A percentile compares a stretch with the other conserved stretches of the same genome.
These are phyloP conservation scores for Ctenoplectra terminalis DNA, from an alignment of 1,140 invertebrate genomes.

Conservation along the genomic window DNA sequence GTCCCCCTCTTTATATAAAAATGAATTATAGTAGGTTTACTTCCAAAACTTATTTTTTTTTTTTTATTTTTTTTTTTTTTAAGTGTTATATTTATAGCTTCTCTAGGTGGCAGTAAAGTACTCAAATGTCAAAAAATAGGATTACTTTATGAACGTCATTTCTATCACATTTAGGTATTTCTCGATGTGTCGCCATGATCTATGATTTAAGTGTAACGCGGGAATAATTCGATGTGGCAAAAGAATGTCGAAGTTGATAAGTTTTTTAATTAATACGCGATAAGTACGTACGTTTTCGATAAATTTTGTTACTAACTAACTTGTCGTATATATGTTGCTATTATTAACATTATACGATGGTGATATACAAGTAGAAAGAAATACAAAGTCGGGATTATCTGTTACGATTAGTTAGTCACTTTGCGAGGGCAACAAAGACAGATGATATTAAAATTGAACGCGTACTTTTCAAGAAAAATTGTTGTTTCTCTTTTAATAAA, in stretches of 20 bases:
- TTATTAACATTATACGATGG: constrained; percentile 39
- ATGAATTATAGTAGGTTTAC: neutral
- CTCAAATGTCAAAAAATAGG: constrained; percentile 38
- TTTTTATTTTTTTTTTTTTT: constrained; percentile 3
- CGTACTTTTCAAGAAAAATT: constrained; percentile 11
- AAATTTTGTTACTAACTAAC: constrained; percentile 33
- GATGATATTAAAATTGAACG: neutral
- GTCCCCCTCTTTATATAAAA: constrained; percentile 43
- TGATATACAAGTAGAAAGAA: constrained; percentile 35
- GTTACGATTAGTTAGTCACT: constrained; percentile 14
- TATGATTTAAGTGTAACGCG: constrained; percentile 11
- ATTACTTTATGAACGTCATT: constrained; percentile 25
- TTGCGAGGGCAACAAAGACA: neutral
- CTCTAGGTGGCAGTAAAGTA: constrained; percentile 57
- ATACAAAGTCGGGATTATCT: constrained; percentile 1
- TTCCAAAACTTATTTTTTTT: constrained; percentile 18
- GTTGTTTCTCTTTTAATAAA: constrained; percentile 26
- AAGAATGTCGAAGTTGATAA: neutral
- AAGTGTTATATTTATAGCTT: constrained; percentile 41
- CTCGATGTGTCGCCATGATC: neutral
- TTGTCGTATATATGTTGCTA: constrained; percentile 28
- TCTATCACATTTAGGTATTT: constrained; percentile 1
- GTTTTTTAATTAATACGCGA: constrained; percentile 17
- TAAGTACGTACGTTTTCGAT: neutral
- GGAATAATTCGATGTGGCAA: neutral